Conservation (phyloP, 2,113 vertebrate genomes). For the Cryptotis parvus region DNA sequence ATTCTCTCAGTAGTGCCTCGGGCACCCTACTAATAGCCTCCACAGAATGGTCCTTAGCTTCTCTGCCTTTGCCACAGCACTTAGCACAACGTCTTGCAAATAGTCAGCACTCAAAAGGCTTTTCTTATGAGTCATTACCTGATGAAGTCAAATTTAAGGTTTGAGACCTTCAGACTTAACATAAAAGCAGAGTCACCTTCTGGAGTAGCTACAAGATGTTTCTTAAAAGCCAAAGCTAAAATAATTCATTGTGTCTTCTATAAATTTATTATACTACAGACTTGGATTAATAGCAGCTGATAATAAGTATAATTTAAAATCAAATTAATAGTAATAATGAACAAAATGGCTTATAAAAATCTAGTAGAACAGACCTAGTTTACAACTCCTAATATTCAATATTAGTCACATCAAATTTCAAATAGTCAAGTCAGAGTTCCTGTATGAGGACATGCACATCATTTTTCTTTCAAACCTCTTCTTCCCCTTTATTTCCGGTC, state of each 20-base stretch:
- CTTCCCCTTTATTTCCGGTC: background rate
- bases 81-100: background rate
- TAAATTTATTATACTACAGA: background rate
- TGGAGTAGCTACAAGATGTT: background rate
- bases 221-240: background rate
- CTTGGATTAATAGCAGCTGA: background rate
- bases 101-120: background rate
- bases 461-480: background rate
- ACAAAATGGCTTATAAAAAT: background rate
- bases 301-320: too few relatives aligned
- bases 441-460: background rate
- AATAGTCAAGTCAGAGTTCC: too few relatives aligned
- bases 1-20: background rate
- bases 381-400: background rate
- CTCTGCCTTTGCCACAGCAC: background rate
- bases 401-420: background rate
- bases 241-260: background rate
- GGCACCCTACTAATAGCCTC: too few relatives aligned
- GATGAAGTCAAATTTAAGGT: constrained; percentile 15
- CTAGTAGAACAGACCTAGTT: background rate
- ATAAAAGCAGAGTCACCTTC: background rate
- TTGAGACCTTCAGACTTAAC: constrained; percentile 23
- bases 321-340: background rate
- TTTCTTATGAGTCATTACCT: background rate
- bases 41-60: background rate